phyloP scores from a whole-genome alignment of 2,797 vertebrate genomes.

The Myotis pilosus region DNA sequence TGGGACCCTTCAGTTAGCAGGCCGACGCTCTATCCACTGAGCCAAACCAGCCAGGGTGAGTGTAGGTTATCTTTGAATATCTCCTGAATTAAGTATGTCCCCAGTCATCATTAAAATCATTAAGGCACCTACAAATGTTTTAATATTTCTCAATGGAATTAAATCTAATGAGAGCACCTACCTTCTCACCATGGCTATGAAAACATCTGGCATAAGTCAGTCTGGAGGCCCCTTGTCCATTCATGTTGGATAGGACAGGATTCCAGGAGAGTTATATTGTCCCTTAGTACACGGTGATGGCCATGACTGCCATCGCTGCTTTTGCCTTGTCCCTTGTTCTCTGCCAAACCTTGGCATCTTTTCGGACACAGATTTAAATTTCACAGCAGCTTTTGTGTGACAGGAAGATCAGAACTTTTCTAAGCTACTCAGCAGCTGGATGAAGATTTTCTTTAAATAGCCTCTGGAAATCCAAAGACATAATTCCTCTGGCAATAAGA shows the following conservation, averaged over 20 bases:
- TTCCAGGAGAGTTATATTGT: background rate
- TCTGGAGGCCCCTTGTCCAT: background rate
- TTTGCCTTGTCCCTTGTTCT: background rate
- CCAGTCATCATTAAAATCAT: background rate
- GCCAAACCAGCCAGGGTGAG: too few relatives aligned
- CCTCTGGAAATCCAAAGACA: background rate
- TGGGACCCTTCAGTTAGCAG: too few relatives aligned
- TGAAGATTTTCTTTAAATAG: background rate
- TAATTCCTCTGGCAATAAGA: background rate
- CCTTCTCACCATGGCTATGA: background rate
- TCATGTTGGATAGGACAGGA: background rate
- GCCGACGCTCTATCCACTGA: too few relatives aligned
- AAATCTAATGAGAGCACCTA: background rate
- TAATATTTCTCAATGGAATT: conserved; percentile 21
- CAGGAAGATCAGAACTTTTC: background rate
- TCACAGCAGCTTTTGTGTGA: background rate
- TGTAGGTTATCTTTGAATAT: background rate
- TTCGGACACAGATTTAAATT: background rate
- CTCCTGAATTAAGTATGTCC: background rate
- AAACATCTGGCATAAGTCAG: background rate
- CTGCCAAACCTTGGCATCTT: background rate
- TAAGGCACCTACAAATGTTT: background rate
- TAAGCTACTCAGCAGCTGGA: background rate
- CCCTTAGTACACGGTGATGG: background rate
- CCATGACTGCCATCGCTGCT: accelerated